Conservation (phyloP, 2,113 vertebrate genomes). For the Syngnathus floridae region DNA sequence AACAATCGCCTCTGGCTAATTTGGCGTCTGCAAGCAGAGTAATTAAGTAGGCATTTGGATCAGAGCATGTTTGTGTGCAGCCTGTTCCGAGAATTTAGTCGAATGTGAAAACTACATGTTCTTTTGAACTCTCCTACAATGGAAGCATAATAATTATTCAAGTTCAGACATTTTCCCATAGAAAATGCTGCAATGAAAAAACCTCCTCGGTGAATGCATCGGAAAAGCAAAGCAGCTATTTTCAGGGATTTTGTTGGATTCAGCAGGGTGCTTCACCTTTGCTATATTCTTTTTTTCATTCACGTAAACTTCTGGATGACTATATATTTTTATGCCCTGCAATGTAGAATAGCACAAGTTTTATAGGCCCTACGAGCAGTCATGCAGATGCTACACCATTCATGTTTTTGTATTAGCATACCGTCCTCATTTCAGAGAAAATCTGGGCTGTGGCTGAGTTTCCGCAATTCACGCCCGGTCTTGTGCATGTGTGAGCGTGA, state of each 20-base stretch:
- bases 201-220: neutral
- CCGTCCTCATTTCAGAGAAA: constrained; percentile 22
- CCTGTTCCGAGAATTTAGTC: neutral
- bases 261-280: neutral
- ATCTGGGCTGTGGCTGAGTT: neutral
- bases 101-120: neutral
- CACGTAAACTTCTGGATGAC: constrained; percentile 17
- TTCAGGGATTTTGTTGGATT: neutral
- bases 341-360: constrained; percentile 8
- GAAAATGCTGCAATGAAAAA: neutral
- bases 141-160: neutral
- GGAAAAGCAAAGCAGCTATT: neutral
- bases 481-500: constrained; percentile 1
- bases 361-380: constrained; percentile 9
- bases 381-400: neutral
- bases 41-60: constrained; percentile 66
- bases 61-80: constrained; percentile 43
- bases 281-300: constrained; percentile 3
- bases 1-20: constrained; percentile 59
- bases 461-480: neutral
- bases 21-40: constrained; percentile 65
- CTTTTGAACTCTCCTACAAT: neutral
- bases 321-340: neutral
- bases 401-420: constrained; percentile 28
- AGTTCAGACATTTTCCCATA: neutral